A percentile compares a stretch with the other conserved stretches of the same genome.
phyloP scores from a whole-genome alignment of 2,888 invertebrate genomes.

The Synanthedon formicaeformis region DNA sequence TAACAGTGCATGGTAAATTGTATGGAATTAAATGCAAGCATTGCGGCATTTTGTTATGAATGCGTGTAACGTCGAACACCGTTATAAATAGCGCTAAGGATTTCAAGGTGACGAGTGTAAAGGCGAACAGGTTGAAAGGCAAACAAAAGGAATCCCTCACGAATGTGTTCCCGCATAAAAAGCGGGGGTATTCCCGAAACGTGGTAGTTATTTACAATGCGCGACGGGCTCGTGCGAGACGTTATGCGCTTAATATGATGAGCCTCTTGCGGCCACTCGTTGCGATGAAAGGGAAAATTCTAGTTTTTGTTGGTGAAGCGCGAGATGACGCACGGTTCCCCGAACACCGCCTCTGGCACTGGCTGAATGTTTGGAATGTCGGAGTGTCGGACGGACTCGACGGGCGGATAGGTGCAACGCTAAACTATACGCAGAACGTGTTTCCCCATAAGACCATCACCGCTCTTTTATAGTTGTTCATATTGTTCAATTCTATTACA shows the following conservation, averaged over 20 bases:
- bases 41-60: conserved; percentile 10
- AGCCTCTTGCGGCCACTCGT: conserved; percentile 33
- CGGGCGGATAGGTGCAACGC: conserved; percentile 19
- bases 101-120: conserved; percentile 19
- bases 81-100: conserved; percentile 15
- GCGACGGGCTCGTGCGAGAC: conserved; percentile 29
- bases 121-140: conserved; percentile 45
- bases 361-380: conserved; percentile 1
- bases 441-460: conserved; percentile 3
- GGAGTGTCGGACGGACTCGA: conserved; percentile 27
- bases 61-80: conserved; percentile 13
- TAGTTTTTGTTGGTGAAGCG: conserved; percentile 47
- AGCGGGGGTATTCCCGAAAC: conserved; percentile 65
- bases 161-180: conserved; percentile 63
- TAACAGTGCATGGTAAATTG: no score
- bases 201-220: conserved; percentile 55
- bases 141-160: conserved; percentile 70
- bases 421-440: conserved; percentile 1
- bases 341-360: conserved; percentile 24
- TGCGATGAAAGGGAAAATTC: conserved; percentile 66
- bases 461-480: not conserved
- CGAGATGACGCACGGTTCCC: conserved; percentile 54
- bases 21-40: no score
- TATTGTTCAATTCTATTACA: not conserved
- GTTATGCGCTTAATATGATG: conserved; percentile 52